Evolutionary conservation across 2,888 invertebrate genomes (phyloP), one percentile per base, ranked within the genome.

Genomic region (Timema podura): DNA sequence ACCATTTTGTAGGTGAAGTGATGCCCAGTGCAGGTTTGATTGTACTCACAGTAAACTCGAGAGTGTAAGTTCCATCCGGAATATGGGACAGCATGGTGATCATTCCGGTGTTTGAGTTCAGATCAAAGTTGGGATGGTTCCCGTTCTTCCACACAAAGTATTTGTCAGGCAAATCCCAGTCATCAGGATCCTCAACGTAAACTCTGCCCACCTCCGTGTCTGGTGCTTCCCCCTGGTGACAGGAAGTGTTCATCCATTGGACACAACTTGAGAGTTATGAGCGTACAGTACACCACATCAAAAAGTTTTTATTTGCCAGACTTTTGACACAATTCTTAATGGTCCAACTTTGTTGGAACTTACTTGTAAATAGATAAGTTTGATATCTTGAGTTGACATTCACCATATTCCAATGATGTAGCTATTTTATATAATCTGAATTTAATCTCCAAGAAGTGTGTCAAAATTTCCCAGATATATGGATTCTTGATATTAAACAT

Each of bases 151-250:
- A 93, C 73, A 84, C 85, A 79, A 96, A 99, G 13, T 85, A 82
- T 82, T 99, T 99, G 81, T 98, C 96, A 0, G 88, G 89, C 66
- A 96, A 82, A 81, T 99, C 98, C 98, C 98, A 98, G 79, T 98
- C 98, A 78, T 99, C 99, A 0, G 89, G 87, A 82, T 99, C 98
- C 61, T 93, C 88, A 0, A 98, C 98, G 82, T 92, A 98, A 0
- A 95, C 95, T 0, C 94, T 86, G 0, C 98, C 98, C 71, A 98
- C 95, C 75, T 91, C 89, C 0, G 91, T 91, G 74, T 91, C 88
- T 0, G 91, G 91, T 0, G 90, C 88, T 76, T 90, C 87, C 72
- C 94, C 94, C 85, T 88, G 44, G 11, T 11, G 30, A 30, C 30
- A 30, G 30, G 8, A 9, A 59, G 59, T 59, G 45, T 61, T 47